Evolutionary conservation across 2,797 vertebrate species (phyloP).

Genomic region (Sebastes minor): DNA sequence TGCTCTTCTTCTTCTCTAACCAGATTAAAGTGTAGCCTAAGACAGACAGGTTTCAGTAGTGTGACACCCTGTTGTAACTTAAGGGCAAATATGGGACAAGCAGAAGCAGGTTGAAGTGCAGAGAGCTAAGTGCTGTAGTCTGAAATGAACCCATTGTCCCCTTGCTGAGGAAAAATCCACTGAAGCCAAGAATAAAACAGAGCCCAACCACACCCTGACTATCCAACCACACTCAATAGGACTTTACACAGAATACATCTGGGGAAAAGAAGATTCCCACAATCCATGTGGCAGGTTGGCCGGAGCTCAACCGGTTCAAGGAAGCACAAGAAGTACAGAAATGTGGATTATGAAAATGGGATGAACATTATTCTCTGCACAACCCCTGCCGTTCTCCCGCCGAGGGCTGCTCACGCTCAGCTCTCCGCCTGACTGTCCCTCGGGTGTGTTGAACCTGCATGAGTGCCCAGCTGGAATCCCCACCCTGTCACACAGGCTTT

Average conservation of each 20-base stretch:
- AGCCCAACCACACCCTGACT: constrained; percentile 40
- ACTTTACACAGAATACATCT: constrained; percentile 29
- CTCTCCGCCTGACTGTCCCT: constrained; percentile 2
- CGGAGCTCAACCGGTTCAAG: constrained; percentile 10
- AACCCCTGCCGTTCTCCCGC: constrained; percentile 18
- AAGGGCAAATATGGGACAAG: not conserved
- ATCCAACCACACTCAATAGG: constrained; percentile 23
- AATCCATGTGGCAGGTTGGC: constrained; percentile 40
- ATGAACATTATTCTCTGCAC: not conserved
- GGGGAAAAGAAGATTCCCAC: constrained; percentile 38
- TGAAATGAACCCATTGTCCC: constrained; percentile 32
- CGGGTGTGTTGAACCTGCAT: constrained; percentile 29
- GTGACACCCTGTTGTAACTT: not conserved
- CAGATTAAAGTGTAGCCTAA: not conserved
- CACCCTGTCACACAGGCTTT: constrained; percentile 8
- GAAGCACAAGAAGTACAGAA: constrained; percentile 13
- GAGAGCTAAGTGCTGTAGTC: not conserved
- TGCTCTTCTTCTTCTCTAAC: not conserved
- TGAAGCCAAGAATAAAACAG: constrained; percentile 36
- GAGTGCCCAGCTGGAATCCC: constrained; percentile 53
- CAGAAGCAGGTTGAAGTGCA: not conserved
- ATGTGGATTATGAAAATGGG: constrained; percentile 35
- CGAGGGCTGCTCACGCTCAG: constrained; percentile 1
- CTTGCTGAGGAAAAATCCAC: constrained; percentile 21
- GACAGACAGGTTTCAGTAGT: not conserved